These are phyloP conservation scores for Artibeus jamaicensis DNA, from an alignment of 2,797 vertebrate species.

Conservation along the genomic window DNA sequence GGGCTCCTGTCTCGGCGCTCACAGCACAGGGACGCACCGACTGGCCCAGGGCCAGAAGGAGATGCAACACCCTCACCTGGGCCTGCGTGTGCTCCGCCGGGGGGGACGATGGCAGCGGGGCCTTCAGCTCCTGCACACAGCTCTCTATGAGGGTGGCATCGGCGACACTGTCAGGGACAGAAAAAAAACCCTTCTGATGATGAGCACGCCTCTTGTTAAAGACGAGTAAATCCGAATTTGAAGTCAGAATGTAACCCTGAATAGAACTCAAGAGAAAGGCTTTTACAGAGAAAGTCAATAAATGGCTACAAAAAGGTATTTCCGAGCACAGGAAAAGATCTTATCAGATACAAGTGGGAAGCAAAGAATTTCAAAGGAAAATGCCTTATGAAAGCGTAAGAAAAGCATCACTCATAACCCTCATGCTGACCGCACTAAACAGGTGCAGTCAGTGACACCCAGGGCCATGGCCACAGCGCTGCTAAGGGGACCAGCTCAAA, in stretches of 20 bases:
- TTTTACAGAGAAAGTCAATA: not conserved
- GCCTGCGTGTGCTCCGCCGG: constrained; percentile 86
- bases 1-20: not conserved
- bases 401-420: not conserved
- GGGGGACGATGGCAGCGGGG: constrained; percentile 78
- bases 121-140: constrained; percentile 87
- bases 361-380: not conserved
- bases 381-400: not conserved
- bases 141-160: constrained; percentile 85
- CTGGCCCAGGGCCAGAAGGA: rapidly evolving
- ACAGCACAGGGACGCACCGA: rapidly evolving
- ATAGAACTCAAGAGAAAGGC: not conserved
- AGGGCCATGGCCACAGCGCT: not conserved
- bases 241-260: not conserved
- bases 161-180: constrained; percentile 84
- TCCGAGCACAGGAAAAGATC: not conserved
- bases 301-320: not conserved
- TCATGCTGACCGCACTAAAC: not conserved
- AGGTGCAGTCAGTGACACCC: not conserved
- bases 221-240: not conserved
- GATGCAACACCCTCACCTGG: constrained; percentile 84
- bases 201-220: not conserved
- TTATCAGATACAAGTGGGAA: not conserved
- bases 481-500: not conserved
- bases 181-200: not conserved